phyloP scores from a whole-genome alignment of 2,888 invertebrate species.

The Drosophila yooni region DNA sequence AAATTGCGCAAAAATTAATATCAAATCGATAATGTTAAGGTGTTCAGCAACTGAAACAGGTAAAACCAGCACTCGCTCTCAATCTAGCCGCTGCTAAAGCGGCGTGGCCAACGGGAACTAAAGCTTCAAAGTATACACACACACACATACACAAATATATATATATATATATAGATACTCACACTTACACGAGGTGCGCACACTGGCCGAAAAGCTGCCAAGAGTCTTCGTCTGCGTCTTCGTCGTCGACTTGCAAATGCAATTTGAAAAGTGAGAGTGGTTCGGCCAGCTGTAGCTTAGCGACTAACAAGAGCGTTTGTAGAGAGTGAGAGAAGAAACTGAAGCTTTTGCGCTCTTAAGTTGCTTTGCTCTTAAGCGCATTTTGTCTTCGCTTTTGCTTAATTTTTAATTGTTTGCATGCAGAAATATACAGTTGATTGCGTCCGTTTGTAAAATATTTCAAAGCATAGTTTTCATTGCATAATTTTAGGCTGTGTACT shows the following conservation, averaged over 20 bases:
- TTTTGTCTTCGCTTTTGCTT: slow-evolving; percentile 46
- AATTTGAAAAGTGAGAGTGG: slow-evolving; percentile 66
- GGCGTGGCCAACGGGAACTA: slow-evolving; percentile 72
- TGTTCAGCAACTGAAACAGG: slow-evolving; percentile 62
- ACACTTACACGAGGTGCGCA: neutral
- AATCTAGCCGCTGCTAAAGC: slow-evolving; percentile 39
- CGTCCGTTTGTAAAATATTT: slow-evolving; percentile 5
- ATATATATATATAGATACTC: neutral
- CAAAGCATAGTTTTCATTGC: slow-evolving; percentile 36
- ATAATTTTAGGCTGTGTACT: slow-evolving; percentile 68
- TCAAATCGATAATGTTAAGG: slow-evolving; percentile 73
- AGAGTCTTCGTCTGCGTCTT: slow-evolving; percentile 12
- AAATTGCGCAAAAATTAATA: slow-evolving; percentile 71
- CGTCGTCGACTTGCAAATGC: slow-evolving; percentile 30
- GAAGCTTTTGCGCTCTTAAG: slow-evolving; percentile 59
- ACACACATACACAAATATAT: neutral
- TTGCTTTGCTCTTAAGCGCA: slow-evolving; percentile 19
- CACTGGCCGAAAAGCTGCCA: slow-evolving; percentile 38
- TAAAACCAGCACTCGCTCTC: slow-evolving; percentile 68
- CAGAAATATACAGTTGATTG: slow-evolving; percentile 63
- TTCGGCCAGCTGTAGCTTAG: slow-evolving; percentile 25
- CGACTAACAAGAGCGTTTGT: neutral
- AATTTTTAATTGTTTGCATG: slow-evolving; percentile 75
- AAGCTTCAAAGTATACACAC: slow-evolving; percentile 50
- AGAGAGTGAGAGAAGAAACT: neutral